Evolutionary conservation across 2,888 invertebrate genomes (phyloP), one percentile per base, ranked within the genome.

Genomic region (Osmoderma eremita): DNA sequence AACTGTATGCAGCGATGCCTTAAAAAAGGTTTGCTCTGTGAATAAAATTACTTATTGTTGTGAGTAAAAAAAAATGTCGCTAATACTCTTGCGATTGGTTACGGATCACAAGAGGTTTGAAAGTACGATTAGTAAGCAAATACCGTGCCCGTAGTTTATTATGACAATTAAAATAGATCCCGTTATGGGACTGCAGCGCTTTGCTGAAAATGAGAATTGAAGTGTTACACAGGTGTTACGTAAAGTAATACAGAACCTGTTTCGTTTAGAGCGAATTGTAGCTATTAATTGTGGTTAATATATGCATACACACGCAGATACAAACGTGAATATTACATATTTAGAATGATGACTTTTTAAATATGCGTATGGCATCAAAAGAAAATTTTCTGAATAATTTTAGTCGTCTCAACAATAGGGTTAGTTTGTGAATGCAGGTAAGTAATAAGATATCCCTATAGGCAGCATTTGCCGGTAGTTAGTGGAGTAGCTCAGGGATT

Each of bases 41-140:
- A 12, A 17, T 53, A 38, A 53, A 38, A 53, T 18, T 38, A 38
- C 20, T 38, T 18, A 53, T 53, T 53, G 53, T 53, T 53, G 38
- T 39, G n/a, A n/a, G 4, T 53, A 18, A 15, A 12, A 53, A 3
- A 53, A 53, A 30, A 30, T 30, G 30, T 30, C 30, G 30, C 30
- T 30, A 8, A 30, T 30, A 30, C 5, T 30, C 30, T 30, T 10
- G 30, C 3, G 2, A 30, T 30, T 30, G 30, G 30, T 30, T 30
- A 30, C 10, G 30, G 42, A 42, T 5, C 13, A 17, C 10, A 53
- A 17, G 12, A 3, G 38, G 53, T 18, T 53, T 53, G 53, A 53
- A 53, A 53, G 53, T 53, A 53, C 18, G 18, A 17, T 53, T 53
- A 53, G 36, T 53, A 53, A n/a, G 30, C 30, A 53, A 53, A 53